A percentile compares a stretch with the other conserved stretches of the same genome.
Conservation (phyloP, 2,797 vertebrate genomes). For the Otolemur crassicaudatus region DNA sequence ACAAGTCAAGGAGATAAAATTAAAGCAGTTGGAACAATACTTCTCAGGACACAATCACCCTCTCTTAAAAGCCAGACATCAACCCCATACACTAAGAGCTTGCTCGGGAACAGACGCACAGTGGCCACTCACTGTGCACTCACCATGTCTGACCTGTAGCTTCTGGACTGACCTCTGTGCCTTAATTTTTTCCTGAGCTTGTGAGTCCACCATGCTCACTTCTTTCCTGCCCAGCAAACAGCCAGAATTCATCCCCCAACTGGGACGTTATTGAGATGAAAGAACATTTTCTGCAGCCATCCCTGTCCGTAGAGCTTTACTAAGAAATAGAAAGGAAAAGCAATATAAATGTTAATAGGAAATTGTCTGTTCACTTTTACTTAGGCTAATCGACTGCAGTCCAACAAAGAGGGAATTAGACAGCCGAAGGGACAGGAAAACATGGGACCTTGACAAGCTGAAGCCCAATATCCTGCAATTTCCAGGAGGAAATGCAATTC, state of each 20-base stretch:
- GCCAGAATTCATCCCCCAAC: constrained; percentile 1
- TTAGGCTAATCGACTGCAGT: constrained; percentile 83
- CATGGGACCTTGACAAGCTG: constrained; percentile 59
- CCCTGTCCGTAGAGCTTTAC: constrained; percentile 38
- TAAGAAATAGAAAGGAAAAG: constrained; percentile 83
- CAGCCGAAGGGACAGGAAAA: constrained; percentile 65
- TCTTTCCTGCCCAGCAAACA: neutral
- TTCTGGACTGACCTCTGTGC: neutral
- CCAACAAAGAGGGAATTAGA: constrained; percentile 83
- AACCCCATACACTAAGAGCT: neutral
- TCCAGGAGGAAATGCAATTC: constrained; percentile 39
- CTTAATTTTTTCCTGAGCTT: neutral
- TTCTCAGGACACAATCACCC: neutral
- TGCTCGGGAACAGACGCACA: neutral
- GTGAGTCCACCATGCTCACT: neutral
- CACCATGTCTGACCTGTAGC: accelerated
- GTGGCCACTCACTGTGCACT: accelerated
- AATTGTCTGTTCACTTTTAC: constrained; percentile 82
- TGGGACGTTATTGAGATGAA: constrained; percentile 61
- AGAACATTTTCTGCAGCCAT: constrained; percentile 71
- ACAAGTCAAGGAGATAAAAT: neutral
- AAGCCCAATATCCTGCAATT: neutral
- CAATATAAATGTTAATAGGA: constrained; percentile 91
- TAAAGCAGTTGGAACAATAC: neutral
- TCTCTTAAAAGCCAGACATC: neutral